Base-by-base conservation (phyloP, 2,113 vertebrate species). In the Tragelaphus scriptus region DNA sequence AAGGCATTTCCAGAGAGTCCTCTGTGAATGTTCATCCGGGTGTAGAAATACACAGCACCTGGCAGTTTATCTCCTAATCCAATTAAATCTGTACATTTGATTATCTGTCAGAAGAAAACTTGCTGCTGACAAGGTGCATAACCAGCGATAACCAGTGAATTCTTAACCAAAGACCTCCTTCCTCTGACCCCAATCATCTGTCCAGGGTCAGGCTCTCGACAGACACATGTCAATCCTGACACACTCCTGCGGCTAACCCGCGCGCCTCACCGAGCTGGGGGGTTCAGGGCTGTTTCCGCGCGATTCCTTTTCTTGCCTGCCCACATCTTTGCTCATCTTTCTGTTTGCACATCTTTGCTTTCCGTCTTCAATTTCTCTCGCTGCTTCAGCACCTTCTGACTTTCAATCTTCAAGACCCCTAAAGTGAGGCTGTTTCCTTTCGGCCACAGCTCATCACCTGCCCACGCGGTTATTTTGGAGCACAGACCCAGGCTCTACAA, bases 91-190 rank as follows among this genome's bases (percentile, higher is more conserved):
- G 44, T 75, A 10, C 32, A 30, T 59, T 53, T 95, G 68, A 71
- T 44, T 61, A 80, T 21, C 87, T 92, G 61, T 68, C 15, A 61
- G 21, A 88, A 65, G 61, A 79, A 97, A 94, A 98, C 91, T 79
- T 96, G 88, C 96, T 96, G 80, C 90, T 92, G 56, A 14, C 56
- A 13, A 3, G 30, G 81, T 32, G 47, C 75, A 32, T 59, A 59
- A 87, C 23, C 63, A 77, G 12, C 1, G 28, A 36, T 16, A 59
- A 59, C 56, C 58, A 36, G 21, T 0, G 30, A 53, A 14, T 84
- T 53, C 90, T 63, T 81, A 58, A 26, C 55, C 75, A 58, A 26
- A 8, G 87, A 61, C 28, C 80, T 85, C 30, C 85, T 53, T 88
- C n/a, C 81, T n/a, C 53, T 40, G 95, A 68, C 40, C 47, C 87